Conservation (phyloP, 2,888 invertebrate genomes). For the Ditula angustiorana region DNA sequence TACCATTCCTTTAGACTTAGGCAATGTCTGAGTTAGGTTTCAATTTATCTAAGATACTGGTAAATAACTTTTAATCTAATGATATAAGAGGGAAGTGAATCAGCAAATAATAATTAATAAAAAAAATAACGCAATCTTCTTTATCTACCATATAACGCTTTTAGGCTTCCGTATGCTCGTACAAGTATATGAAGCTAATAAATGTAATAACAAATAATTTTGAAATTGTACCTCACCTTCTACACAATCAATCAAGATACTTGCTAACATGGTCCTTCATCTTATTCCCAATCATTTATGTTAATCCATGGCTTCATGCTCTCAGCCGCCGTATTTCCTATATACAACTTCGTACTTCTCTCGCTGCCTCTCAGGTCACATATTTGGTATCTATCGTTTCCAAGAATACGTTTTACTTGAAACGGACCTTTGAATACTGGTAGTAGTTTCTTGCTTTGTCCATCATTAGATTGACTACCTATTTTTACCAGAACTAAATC, state of each 20-base stretch:
- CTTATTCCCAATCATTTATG: slow-evolving; percentile 2
- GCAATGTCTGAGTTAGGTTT: neutral
- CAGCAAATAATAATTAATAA: too few relatives aligned
- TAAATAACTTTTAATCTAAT: neutral
- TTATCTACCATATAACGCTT: neutral
- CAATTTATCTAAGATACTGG: neutral
- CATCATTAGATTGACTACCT: slow-evolving; percentile 36
- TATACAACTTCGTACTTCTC: slow-evolving; percentile 17
- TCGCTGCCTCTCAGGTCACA: slow-evolving; percentile 36
- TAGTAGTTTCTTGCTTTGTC: slow-evolving; percentile 36
- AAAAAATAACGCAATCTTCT: neutral
- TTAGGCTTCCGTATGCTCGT: too few relatives aligned
- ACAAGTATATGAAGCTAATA: too few relatives aligned
- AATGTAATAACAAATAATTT: neutral
- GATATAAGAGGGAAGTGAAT: neutral
- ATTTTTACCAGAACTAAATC: slow-evolving; percentile 33
- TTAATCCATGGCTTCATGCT: slow-evolving; percentile 39
- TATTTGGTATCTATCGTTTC: slow-evolving; percentile 35
- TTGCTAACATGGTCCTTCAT: neutral
- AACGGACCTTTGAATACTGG: slow-evolving; percentile 39
- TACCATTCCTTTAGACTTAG: neutral
- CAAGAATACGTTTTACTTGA: slow-evolving; percentile 35
- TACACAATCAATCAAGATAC: neutral
- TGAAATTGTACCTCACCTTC: neutral
- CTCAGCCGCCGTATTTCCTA: slow-evolving; percentile 20